phyloP scores from a whole-genome alignment of 2,888 invertebrate species.

The Spisula solida region DNA sequence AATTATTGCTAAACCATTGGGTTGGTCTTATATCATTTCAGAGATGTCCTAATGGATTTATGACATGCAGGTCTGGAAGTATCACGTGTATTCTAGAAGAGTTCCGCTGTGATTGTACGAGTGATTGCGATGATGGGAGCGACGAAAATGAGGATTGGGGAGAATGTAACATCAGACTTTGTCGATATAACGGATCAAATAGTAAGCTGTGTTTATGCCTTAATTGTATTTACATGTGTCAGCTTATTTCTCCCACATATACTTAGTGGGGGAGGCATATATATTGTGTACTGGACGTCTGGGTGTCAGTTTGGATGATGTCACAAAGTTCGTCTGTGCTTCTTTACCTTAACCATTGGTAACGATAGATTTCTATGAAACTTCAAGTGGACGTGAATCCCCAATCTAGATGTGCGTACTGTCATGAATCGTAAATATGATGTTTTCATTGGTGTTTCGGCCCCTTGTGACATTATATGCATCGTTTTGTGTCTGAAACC shows the following conservation, averaged over 20 bases:
- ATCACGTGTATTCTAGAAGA: slow-evolving; percentile 64
- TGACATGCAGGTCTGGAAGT: slow-evolving; percentile 67
- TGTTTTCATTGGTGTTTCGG: too few species aligned
- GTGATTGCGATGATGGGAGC: slow-evolving; percentile 72
- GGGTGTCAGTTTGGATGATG: neutral
- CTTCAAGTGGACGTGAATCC: too few species aligned
- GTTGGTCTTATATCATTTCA: slow-evolving; percentile 22
- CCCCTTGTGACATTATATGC: too few species aligned
- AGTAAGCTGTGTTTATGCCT: neutral
- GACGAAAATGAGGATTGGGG: slow-evolving; percentile 68
- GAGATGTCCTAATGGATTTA: slow-evolving; percentile 70
- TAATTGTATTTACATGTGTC: neutral
- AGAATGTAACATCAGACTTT: slow-evolving; percentile 41
- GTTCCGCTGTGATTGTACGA: slow-evolving; percentile 66
- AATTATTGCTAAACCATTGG: too few species aligned
- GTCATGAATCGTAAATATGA: too few species aligned
- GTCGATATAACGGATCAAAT: slow-evolving; percentile 9
- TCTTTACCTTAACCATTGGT: too few species aligned
- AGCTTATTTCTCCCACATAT: neutral
- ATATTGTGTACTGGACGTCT: too few species aligned
- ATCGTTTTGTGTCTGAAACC: too few species aligned
- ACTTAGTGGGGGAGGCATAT: too few species aligned
- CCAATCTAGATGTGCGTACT: too few species aligned
- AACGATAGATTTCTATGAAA: too few species aligned
- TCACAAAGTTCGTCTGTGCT: too few species aligned